phyloP scores from a whole-genome alignment of 1,140 invertebrate species.

The Caenorhabditis latens region DNA sequence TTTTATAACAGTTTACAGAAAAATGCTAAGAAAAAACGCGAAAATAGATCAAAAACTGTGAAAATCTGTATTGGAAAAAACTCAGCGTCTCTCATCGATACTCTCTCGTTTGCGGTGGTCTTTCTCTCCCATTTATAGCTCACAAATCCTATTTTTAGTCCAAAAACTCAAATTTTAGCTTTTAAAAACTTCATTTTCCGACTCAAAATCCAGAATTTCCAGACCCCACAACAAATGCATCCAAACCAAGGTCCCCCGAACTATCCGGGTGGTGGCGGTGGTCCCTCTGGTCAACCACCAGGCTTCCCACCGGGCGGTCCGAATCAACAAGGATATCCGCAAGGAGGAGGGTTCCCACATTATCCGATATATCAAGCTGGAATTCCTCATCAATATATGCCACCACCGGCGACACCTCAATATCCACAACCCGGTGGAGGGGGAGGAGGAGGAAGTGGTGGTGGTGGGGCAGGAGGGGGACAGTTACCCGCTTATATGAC shows the following conservation, averaged over 20 bases:
- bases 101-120: too few relatives aligned
- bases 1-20: too few relatives aligned
- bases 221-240: too few relatives aligned
- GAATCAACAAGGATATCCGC: background rate
- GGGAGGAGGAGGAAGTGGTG: background rate
- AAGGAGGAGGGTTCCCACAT: background rate
- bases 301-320: background rate
- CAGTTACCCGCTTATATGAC: too few relatives aligned
- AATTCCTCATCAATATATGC: background rate
- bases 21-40: too few relatives aligned
- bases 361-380: constrained; percentile 33
- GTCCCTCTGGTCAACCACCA: background rate
- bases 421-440: constrained; percentile 15
- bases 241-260: background rate
- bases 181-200: background rate
- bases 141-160: too few relatives aligned
- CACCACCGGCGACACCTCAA: background rate
- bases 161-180: background rate
- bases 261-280: background rate
- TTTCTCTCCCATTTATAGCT: too few relatives aligned
- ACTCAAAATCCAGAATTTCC: too few relatives aligned
- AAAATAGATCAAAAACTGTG: too few relatives aligned
- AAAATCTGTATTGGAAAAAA: too few relatives aligned
- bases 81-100: too few relatives aligned
- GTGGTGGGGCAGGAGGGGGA: background rate